Evolutionary conservation across 2,888 invertebrate genomes (phyloP), one percentile per base, ranked within the genome.

Genomic region (Apantesis nais): DNA sequence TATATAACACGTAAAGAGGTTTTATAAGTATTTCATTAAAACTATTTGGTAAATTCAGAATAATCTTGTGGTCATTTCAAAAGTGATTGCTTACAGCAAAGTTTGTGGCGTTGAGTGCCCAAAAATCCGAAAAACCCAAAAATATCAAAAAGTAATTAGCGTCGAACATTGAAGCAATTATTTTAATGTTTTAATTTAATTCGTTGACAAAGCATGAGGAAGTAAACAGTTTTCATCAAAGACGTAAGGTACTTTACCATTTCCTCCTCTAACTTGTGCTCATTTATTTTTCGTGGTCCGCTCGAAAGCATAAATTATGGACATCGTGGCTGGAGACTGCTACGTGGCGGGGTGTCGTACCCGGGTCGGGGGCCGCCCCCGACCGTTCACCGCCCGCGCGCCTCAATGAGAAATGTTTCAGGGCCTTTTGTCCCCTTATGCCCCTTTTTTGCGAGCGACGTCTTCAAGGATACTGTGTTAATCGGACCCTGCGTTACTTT

Each of bases 381-480:
- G 78, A 76, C 82, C 82, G 78, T 74, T 74, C 78, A 74, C 81
- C 83, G 74, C 83, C 85, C 88, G 79, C 41, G 81, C 86, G 86
- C 85, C 86, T 89, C 91, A 89, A 89, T 91, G 93, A 93, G 92
- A 93, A 93, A 94, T 92, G 93, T 93, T 93, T 90, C 92, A 87
- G 92, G 88, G 87, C 89, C 90, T 89, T 92, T 92, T 92, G 90
- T 92, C 90, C 92, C 90, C 91, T 89, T 87, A 84, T 89, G 90
- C 88, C 91, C 90, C 90, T 91, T 93, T 52, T 93, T 93, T 93
- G 92, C 87, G 89, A 89, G 89, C 87, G 93, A 92, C 90, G 88
- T 93, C 93, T 92, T 93, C 92, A 93, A 94, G 94, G 93, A 94
- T 94, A 93, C 93, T 91, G 92, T 93, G 92, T 92, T 94, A 94